Evolutionary conservation across 2,113 vertebrate species (phyloP).

Genomic region (Circaetus cinerascens): DNA sequence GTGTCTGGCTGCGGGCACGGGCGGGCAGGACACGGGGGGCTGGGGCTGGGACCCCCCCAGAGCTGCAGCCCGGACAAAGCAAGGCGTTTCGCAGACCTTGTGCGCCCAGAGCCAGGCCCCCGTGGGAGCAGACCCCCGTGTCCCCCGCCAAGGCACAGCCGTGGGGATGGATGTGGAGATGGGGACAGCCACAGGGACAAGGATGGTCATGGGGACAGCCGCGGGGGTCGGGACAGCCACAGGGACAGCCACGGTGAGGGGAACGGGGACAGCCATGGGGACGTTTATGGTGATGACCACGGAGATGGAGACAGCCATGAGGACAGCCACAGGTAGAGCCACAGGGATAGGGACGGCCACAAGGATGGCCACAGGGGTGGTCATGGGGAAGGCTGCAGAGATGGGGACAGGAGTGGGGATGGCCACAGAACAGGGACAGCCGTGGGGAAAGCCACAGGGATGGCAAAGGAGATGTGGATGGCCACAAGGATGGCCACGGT

Average conservation of each 20-base stretch:
- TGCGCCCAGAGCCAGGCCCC: too few relatives aligned
- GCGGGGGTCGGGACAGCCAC: neutral
- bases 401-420: neutral
- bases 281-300: too few relatives aligned
- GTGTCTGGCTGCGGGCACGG: rapidly evolving
- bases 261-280: neutral
- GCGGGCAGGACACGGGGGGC: rapidly evolving
- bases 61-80: rapidly evolving
- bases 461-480: neutral
- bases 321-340: neutral
- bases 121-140: neutral
- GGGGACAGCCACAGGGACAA: neutral
- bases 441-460: rapidly evolving
- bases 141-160: rapidly evolving
- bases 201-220: neutral
- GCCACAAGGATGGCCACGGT: too few relatives aligned
- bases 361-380: neutral
- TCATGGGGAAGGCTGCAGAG: too few relatives aligned
- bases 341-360: neutral
- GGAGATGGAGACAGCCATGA: neutral
- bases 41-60: rapidly evolving
- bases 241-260: neutral
- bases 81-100: neutral
- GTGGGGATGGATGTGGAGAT: too few relatives aligned
- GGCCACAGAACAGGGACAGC: neutral